Percentiles rank a stretch among this genome's conserved stretches.
Conservation (phyloP, 2,797 vertebrate genomes). For the Notamacropus eugenii region DNA sequence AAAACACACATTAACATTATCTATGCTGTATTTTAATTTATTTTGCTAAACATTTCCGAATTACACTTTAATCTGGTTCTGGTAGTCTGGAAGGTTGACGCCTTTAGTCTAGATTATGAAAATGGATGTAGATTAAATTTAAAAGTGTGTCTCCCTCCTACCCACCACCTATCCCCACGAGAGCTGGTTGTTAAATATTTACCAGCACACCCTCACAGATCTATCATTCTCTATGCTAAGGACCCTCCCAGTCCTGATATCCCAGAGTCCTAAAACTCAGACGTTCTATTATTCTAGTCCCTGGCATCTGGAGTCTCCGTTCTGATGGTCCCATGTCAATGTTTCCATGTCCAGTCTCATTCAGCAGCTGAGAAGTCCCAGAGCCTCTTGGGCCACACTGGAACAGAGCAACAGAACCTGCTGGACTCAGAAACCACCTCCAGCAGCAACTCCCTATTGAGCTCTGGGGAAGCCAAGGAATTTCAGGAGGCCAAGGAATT, state of each 20-base stretch:
- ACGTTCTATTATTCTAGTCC: neutral
- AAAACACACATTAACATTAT: no score
- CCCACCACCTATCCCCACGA: accelerated
- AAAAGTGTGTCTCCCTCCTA: no score
- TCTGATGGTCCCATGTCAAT: neutral
- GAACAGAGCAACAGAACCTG: conserved; percentile 74
- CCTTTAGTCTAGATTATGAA: no score
- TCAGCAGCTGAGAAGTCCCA: conserved; percentile 54
- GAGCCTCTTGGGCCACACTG: neutral
- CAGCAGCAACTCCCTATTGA: conserved; percentile 74
- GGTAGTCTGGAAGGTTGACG: no score
- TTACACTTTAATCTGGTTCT: no score
- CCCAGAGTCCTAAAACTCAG: neutral
- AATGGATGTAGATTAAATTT: no score
- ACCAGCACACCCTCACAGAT: neutral
- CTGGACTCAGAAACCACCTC: conserved; percentile 73
- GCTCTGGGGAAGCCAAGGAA: neutral
- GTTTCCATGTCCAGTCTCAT: conserved; percentile 69
- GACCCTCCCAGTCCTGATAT: neutral
- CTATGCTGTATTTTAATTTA: no score
- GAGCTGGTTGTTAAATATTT: no score
- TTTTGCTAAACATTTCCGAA: no score
- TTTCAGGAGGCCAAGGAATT: neutral
- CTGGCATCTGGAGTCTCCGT: neutral
- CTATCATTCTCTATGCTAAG: neutral